Evolutionary conservation across 1,140 invertebrate genomes (phyloP), one percentile per base, ranked within the genome.

Genomic region (Drosophila saltans): DNA sequence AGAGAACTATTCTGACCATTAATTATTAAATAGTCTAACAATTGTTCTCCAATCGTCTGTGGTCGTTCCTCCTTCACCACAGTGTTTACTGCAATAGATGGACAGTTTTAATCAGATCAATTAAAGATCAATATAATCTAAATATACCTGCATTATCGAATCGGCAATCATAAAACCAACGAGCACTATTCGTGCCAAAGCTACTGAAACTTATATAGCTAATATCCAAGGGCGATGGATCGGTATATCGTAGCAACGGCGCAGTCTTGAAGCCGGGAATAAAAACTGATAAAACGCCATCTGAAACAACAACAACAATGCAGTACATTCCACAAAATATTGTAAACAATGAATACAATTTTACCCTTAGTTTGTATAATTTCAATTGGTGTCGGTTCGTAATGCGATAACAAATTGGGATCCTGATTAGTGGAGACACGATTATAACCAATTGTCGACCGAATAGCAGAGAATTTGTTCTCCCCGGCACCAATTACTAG

Each of bases 331-430:
- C 21, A 36, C 2, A 65, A 62, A 64, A 3, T 3, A 16, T 28
- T 16, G 10, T 10, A 11, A 43, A 63, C 71, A 66, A 69, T 9
- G 26, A 21, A 10, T 48, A 7, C 11, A 28, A 56, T 7, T 41
- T 79, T 36, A 92, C 91, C 84, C 71, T 90, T 83, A 10, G 80
- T 92, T 73, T 92, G 91, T 10, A 91, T 72, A 9, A 92, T 85
- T 75, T 92, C 91, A 61, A 92, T 90, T 45, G 91, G 91, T 48
- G 89, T 92, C 33, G 91, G 91, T 58, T 92, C 88, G 41, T 82
- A 84, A 0, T 77, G 40, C 24, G 91, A 90, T 59, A 92, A 73
- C 59, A 92, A 61, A 11, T 89, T 26, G 0, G 10, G 30, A 45
- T 90, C 89, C 63, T 80, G 79, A 74, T 85, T 92, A 8, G 90